Evolutionary conservation across 2,113 vertebrate genomes (phyloP).

Genomic region (Meleagris gallopavo): DNA sequence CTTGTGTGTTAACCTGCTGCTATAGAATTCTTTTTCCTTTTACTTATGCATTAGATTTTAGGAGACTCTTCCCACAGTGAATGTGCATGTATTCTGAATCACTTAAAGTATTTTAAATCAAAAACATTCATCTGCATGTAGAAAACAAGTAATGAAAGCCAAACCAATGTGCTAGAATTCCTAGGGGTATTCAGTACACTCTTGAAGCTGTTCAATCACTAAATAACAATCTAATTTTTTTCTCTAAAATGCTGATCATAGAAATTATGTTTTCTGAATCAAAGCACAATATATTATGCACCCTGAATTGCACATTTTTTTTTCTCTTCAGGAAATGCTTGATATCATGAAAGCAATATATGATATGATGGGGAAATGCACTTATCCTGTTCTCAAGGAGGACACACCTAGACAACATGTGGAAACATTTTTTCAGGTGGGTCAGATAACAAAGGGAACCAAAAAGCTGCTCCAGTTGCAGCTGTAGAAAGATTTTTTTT

Average conservation of each 20-base stretch:
- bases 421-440: slow-evolving; percentile 96
- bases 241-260: not conserved
- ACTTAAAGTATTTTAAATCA: not conserved
- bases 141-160: not conserved
- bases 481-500: not conserved
- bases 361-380: slow-evolving; percentile 99
- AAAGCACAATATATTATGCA: not conserved
- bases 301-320: not conserved
- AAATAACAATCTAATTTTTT: not conserved
- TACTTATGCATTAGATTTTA: not conserved
- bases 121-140: not conserved
- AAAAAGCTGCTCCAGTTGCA: not conserved
- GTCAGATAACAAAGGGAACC: accelerated
- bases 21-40: not conserved
- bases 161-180: not conserved
- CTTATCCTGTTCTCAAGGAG: slow-evolving; percentile 94
- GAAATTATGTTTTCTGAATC: not conserved
- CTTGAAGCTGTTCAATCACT: not conserved
- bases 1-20: not conserved
- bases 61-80: not conserved
- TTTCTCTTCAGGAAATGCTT: slow-evolving; percentile 90
- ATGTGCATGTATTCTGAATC: not conserved
- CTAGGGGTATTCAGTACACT: not conserved
- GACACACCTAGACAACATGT: slow-evolving; percentile 95
- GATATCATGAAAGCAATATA: slow-evolving; percentile 99